phyloP scores from a whole-genome alignment of 1,140 invertebrate species.

The Zaprionus lachaisei region DNA sequence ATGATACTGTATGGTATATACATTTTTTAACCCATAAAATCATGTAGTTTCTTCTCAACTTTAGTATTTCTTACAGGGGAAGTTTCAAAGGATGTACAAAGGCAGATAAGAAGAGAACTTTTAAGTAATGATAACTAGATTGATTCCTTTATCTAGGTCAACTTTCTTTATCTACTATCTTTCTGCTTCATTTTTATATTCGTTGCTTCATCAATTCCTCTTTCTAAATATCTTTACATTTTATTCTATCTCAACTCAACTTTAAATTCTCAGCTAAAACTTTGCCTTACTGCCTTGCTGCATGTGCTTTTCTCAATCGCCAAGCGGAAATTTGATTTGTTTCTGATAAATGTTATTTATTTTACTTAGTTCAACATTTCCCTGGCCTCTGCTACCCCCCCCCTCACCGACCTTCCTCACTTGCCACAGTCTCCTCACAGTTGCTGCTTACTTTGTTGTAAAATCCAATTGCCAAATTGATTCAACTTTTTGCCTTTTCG shows the following conservation, averaged over 20 bases:
- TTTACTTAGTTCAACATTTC: conserved; percentile 69
- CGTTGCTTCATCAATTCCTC: not conserved
- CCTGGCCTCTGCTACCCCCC: not conserved
- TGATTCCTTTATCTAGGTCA: no score
- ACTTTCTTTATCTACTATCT: not conserved
- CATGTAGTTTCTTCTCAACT: no score
- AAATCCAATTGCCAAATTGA: conserved; percentile 82
- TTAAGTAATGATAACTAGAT: no score
- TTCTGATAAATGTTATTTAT: conserved; percentile 79
- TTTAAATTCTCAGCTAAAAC: not conserved
- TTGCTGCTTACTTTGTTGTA: conserved; percentile 40
- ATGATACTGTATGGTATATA: no score
- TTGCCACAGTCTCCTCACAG: not conserved
- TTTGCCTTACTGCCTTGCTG: not conserved
- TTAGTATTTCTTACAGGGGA: no score
- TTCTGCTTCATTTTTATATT: not conserved
- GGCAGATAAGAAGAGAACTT: no score
- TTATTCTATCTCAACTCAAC: not conserved
- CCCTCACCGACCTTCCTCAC: not conserved
- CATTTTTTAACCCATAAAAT: no score
- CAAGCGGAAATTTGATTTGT: conserved; percentile 81
- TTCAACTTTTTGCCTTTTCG: conserved; percentile 72
- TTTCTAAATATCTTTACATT: not conserved
- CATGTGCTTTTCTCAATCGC: conserved; percentile 52
- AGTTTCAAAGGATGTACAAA: no score